Evolutionary conservation across 92 coral and sea anemone genomes (phyloP), one percentile per base, ranked within the genome.

Genomic region (Actinostola sp.): DNA sequence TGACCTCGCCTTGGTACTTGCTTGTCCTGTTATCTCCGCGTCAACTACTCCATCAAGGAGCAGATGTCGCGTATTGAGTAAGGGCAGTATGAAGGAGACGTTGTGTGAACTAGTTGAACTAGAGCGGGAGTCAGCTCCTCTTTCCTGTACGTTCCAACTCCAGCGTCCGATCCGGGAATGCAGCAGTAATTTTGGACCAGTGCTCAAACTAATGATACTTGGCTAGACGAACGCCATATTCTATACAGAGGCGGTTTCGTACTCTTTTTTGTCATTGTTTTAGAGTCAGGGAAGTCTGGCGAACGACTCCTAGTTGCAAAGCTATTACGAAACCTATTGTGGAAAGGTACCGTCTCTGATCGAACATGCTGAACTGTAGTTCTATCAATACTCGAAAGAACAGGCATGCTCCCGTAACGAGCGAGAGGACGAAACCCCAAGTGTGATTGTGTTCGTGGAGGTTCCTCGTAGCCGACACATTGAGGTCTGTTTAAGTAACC

Each of bases 321-420:
- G 56, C 71, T 80, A 19, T 72, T 67, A 48, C 51, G 7, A 68
- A 50, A 9, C 34, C 64, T 55, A 28, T 27, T 14, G 25, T 33
- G 64, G 12, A 50, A 19, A 17, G 45, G 68, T 0, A 44, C 53
- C n/a, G 61, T 50, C 44, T 48, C 79, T 25, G 70, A 73, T 12
- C 61, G 64, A 10, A 35, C 44, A 29, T 67, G 66, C 16, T 34
- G 65, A 13, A 4, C 30, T 2, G n/a, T 63, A 38, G 27, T 57
- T 5, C 56, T 43, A 0, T 35, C 57, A 29, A 66, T 23, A 7
- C 36, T 70, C 19, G 72, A 63, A 46, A 86, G 70, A 0, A 81
- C 75, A 6, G 92, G 92, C 92, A 86, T 71, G 30, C 92, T 86
- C 17, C 75, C 84, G 67, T 86, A 81, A 10, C 92, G 51, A 17